Evolutionary conservation across 2,797 vertebrate species (phyloP), one percentile per base, ranked within the genome.

Genomic region (Antrozous pallidus): DNA sequence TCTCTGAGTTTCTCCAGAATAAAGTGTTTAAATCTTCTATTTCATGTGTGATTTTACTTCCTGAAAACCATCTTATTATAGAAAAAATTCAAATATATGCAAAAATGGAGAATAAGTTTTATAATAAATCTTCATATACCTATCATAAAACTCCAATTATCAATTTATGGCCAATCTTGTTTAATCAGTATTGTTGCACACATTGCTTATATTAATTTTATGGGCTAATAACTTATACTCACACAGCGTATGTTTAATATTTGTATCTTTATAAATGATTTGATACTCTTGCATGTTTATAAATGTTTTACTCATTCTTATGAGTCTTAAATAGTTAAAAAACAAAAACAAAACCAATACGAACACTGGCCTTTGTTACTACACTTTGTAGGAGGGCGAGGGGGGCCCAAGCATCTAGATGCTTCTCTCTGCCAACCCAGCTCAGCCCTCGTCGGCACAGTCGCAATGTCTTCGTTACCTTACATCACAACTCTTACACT

Each of bases 271-370:
- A 40, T 73, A 63, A 85, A 33, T 36, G 8, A 67, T 47, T 88
- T 96, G 36, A 87, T 83, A 74, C 11, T 81, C 24, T 92, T 36
- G 12, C 5, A 58, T 61, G 20, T 80, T 73, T 67, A 84, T 20
- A 80, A 63, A 54, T 65, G 82, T 93, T 87, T 83, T 36, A 87
- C 12, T 4, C 58, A 91, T 54, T 87, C 73, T 89, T 92, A 75
- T 84, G 18, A 94, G 77, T 75, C 70, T 33, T 83, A 77, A 94
- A 93, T 40, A 93, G 31, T 84, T 79, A 14, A 80, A 89, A 80
- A 54, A 51, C 2, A 89, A 80, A 93, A 93, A 71, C 38, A 74
- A n/a, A 8, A 42, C 33, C 9, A 67, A 10, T 70, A 56, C 42
- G 56, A 75, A 88, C 33, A 61, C 0, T 87, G 45, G 24, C 49